Evolutionary conservation across 2,888 invertebrate species (phyloP), one percentile per base, ranked within the genome.

Genomic region (Chydorus sphaericus): DNA sequence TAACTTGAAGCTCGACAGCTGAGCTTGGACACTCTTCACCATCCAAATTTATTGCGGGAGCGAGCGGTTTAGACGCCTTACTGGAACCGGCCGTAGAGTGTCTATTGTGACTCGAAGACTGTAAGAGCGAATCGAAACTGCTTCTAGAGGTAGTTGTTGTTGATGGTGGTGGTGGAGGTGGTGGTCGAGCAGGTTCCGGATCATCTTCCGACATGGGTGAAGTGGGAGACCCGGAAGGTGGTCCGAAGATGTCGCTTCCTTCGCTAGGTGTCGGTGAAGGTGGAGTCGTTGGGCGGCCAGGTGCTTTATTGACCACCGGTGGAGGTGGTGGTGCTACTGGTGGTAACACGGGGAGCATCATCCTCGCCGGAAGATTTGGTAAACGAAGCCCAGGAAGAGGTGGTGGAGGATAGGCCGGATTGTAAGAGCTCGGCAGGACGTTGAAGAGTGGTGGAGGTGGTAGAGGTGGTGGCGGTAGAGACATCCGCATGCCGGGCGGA

Each of bases 1-100:
- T 91, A 65, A 89, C 87, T 72, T 89, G 88, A 80, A 92, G 80
- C 74, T 92, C 92, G 57, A 90, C 90, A 38, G 92, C 91, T 52
- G 91, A 91, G 72, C 83, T 88, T 31, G 92, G 91, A 67, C 91
- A 73, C 67, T 92, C 91, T 69, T 91, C 92, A 63, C 80, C 81
- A 64, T 81, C 78, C 67, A 79, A 81, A 53, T 62, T 71, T 58
- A 30, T 14, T 52, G 36, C 20, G 5, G 38, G 11, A n/a, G 38
- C 10, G 20, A 23, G 23, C 29, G 48, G 8, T 28, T 36, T 52
- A 14, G 39, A 30, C 28, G 23, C 14, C 37, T 33, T 23, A 8
- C 26, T 28, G 23, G 52, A 52, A 33, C 33, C 20, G 14, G 11
- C 7, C 1, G 44, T 11, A 28, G 20, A 26, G 18, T 10, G 44